Evolutionary conservation across 2,888 invertebrate species (phyloP), one percentile per base, ranked within the genome.

Genomic region (Altica lythri): DNA sequence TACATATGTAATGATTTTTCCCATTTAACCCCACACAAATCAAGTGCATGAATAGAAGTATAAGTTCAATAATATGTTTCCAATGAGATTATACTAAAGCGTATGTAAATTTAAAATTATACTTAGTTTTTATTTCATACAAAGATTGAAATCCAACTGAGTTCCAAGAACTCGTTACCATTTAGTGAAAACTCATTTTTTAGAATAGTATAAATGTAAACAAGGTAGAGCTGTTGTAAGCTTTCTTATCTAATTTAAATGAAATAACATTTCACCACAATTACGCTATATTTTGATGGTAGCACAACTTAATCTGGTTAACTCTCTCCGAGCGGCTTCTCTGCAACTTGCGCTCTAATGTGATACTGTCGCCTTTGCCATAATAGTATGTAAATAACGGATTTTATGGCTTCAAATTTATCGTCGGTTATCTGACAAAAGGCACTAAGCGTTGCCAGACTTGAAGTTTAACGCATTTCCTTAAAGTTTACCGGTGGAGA

Each of bases 351-450:
- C 29, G 35, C 35, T 30, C 47, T 43, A 44, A 53, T 29, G 53
- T 42, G 53, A 53, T 48, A 48, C 47, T 12, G 37, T 51, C 46
- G 46, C 55, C 50, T 51, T 47, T 37, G 47, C 46, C 30, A 35
- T 46, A 47, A 55, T 55, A 43, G 51, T 55, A 55, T 55, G 55
- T 50, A 55, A 55, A 55, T 51, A 51, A 55, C 55, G 55, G 40
- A 55, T 47, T 55, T 47, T 55, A 50, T 37, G 37, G 47, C 32
- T 49, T 32, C 32, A 49, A 49, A 49, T 49, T 49, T 49, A 49
- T 49, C 22, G 40, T 32, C 40, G 40, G 42, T 40, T 42, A 49
- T 49, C 49, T 37, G 17, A 49, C 49, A 32, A 42, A 49, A 49
- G 38, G 22, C 37, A 40, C 32, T 40, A 18, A 40, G 22, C 40